Evolutionary conservation across 2,113 vertebrate species (phyloP), one percentile per base, ranked within the genome.

Genomic region (Vireo altiloquus): DNA sequence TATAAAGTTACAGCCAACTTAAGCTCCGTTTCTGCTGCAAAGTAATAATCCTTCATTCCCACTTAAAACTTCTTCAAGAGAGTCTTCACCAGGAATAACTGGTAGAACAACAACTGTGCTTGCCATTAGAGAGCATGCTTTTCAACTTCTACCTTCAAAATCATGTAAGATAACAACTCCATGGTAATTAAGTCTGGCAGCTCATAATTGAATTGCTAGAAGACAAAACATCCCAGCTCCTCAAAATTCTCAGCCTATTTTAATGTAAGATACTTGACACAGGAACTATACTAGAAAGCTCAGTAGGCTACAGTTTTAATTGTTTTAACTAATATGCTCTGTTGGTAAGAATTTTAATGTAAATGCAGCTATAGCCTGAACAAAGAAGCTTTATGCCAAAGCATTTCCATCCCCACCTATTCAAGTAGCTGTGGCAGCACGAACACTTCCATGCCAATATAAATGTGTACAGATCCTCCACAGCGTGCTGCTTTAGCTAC

Each of bases 171-270:
- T 82, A 92, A 78, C 91, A 90, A 66, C 61, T 82, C 77, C 8
- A 20, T 61, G 39, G 87, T 89, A 96, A 96, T 93, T 78, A 96
- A 91, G 78, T 63, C 63, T 91, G 87, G 90, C 74, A 96, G 90
- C 23, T 93, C 75, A 39, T 91, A 95, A 95, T 14, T 81, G 72
- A 95, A 96, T 85, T 91, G 71, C 94, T 95, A 77, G 52, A 93
- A 95, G 63, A 95, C 40, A 94, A 92, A 92, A 92, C 78, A 85
- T 69, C 88, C 77, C 77, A 91, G 56, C 68, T 71, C 52, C 82
- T 92, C 71, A 72, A 90, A 78, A 68, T 12, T 39, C 72, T 71
- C 74, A 79, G 28, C 7, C 39, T 76, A 25, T 72, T 87, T 87
- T 56, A 90, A 49, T n/a, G 6, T 40, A 87, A 92, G 82, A 50